Conservation (phyloP, 2,113 vertebrate species). For the Sturnus vulgaris region DNA sequence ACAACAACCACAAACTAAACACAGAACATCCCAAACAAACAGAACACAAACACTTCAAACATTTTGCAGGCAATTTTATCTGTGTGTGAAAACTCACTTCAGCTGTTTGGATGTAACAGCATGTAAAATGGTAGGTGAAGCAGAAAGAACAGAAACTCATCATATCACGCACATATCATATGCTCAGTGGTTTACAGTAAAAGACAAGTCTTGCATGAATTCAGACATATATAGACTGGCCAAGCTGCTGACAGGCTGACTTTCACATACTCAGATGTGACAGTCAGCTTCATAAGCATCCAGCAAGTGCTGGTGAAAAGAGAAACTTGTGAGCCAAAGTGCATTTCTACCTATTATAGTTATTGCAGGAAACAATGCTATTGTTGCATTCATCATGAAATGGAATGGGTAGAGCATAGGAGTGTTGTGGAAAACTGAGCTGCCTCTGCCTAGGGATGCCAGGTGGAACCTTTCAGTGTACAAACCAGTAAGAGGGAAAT, state of each 20-base stretch:
- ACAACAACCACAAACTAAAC: background rate
- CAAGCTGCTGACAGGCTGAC: constrained; percentile 2
- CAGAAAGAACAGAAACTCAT: constrained; percentile 41
- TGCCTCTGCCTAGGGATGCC: background rate
- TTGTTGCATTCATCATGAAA: background rate
- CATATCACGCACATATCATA: background rate
- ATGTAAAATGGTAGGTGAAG: constrained; percentile 1
- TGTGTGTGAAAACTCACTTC: background rate
- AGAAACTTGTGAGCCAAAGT: background rate
- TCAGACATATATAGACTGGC: background rate
- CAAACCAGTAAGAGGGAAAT: background rate
- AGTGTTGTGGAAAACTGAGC: background rate
- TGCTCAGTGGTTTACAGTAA: background rate
- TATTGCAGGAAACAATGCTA: background rate
- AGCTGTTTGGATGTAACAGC: background rate
- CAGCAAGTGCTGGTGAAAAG: background rate
- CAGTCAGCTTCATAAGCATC: background rate
- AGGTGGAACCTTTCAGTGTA: background rate
- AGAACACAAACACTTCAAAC: background rate
- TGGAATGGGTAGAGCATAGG: background rate
- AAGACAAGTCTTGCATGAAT: background rate
- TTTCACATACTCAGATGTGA: background rate
- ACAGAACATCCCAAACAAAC: background rate
- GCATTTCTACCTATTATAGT: background rate
- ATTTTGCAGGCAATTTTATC: background rate